These are phyloP conservation scores for Catonia carolina DNA, from an alignment of 2,888 invertebrate species.

Conservation along the genomic window DNA sequence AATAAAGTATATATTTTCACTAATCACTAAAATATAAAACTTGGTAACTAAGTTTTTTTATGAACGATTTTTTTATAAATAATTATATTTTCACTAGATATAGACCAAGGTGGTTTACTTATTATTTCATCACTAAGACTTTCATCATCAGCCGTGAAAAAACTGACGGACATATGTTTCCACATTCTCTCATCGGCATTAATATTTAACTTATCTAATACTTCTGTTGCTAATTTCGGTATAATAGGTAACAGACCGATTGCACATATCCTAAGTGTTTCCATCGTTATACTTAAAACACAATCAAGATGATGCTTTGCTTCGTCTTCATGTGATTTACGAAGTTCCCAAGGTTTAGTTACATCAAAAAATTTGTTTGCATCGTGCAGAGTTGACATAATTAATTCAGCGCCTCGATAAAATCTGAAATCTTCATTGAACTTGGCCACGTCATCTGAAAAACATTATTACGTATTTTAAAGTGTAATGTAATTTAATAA, in stretches of 20 bases:
- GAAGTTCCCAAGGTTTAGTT: slow-evolving; percentile 82
- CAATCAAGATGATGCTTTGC: slow-evolving; percentile 52
- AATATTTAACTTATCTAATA: slow-evolving; percentile 64
- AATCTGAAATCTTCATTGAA: slow-evolving; percentile 72
- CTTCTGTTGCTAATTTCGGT: slow-evolving; percentile 59
- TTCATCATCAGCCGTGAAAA: neutral
- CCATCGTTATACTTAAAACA: slow-evolving; percentile 75
- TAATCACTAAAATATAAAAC: too few relatives aligned
- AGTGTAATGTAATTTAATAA: slow-evolving; percentile 14
- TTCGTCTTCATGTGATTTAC: slow-evolving; percentile 48
- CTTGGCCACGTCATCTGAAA: slow-evolving; percentile 54
- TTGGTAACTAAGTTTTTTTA: too few relatives aligned
- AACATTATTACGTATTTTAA: slow-evolving; percentile 21
- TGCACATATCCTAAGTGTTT: slow-evolving; percentile 66
- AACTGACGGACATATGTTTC: slow-evolving; percentile 41
- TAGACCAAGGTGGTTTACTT: neutral
- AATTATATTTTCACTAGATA: neutral
- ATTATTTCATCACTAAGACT: too few relatives aligned
- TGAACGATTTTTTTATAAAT: neutral
- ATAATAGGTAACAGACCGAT: slow-evolving; percentile 81
- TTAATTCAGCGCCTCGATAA: slow-evolving; percentile 72
- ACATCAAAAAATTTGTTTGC: slow-evolving; percentile 84
- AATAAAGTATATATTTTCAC: too few relatives aligned
- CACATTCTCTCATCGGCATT: slow-evolving; percentile 47
- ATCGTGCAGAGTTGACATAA: slow-evolving; percentile 64